Percentiles rank a stretch among this genome's conserved stretches.
Conservation (phyloP, 2,797 vertebrate genomes). For the Euthynnus affinis region DNA sequence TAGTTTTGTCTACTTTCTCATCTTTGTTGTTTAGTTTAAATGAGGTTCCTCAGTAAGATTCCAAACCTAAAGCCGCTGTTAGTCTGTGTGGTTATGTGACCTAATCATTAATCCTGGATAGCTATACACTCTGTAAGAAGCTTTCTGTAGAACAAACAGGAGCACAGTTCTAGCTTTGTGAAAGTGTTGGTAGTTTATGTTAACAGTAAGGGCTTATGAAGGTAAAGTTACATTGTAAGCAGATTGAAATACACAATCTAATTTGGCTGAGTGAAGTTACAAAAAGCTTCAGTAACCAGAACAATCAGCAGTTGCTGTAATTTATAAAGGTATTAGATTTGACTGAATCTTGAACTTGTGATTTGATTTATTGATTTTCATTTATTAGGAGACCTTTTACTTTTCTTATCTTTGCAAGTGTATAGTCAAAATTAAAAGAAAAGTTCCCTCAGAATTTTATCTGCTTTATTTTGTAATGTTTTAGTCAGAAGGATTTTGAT, state of each 20-base stretch:
- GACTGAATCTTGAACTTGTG: too few species aligned
- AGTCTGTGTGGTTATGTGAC: neutral
- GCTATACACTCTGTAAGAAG: neutral
- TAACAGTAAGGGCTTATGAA: neutral
- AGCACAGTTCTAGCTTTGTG: neutral
- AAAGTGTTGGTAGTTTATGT: neutral
- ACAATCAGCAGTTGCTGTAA: too few species aligned
- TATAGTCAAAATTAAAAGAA: too few species aligned
- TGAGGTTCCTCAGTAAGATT: neutral
- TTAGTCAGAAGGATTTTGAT: too few species aligned
- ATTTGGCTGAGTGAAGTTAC: neutral
- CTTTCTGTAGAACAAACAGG: conserved; percentile 1
- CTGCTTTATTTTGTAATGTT: too few species aligned
- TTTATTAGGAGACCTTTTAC: too few species aligned
- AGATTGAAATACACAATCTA: neutral
- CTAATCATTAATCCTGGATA: neutral
- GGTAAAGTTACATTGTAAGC: neutral
- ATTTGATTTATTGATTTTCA: too few species aligned
- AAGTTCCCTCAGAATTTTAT: too few species aligned
- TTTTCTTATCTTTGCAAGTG: too few species aligned
- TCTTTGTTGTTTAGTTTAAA: neutral
- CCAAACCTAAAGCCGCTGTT: neutral
- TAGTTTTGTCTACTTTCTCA: neutral
- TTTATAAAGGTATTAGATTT: too few species aligned
- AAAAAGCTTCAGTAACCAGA: too few species aligned